Base-by-base conservation (phyloP, 2,113 vertebrate species). In the Grallaria varia region DNA sequence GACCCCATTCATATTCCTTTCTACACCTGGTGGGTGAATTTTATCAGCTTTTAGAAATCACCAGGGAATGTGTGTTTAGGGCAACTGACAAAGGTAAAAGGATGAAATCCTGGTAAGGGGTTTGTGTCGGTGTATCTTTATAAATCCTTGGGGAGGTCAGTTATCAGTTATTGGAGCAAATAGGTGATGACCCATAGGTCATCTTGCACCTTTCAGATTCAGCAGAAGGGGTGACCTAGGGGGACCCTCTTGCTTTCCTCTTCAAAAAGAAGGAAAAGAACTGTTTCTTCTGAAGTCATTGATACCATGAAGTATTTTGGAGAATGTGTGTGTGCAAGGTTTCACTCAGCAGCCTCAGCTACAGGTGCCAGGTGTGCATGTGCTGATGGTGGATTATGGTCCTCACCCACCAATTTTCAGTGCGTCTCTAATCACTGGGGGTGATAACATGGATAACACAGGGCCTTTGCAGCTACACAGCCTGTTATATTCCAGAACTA, bases 271-370 rank as follows among this genome's bases (percentile, higher is more conserved):
- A 87, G 58, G 21, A 53, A 71, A 93, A 25, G 4, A 33, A 23
- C 23, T 8, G 1, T 58, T 87, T 93, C 14, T 67, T 63, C 42
- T 28, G 13, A 60, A 45, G 50, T 55, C 55, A 44, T 3, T 0
- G 2, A 9, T 31, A 22, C 23, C 6, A 1, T 0, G 0, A 33
- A 67, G 64, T 39, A 2, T n/a, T 8, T 62, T 55, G n/a, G 49
- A 17, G 25, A 44, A 12, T 0, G 0, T 17, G 27, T 55, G 18
- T 15, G 58, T 66, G 66, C 30, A 15, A 7, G 2, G 37, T 12
- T 35, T 44, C 23, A 1, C 28, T 42, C 4, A 2, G 49, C 69
- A 72, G 37, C 53, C 39, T 42, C 2, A 4, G 40, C 35, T 40
- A 33, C n/a, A 42, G 39, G 50, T 59, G 45, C 37, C 45, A 14